These are phyloP conservation scores for Cettia cetti DNA, from an alignment of 2,113 vertebrate species.

Conservation along the genomic window DNA sequence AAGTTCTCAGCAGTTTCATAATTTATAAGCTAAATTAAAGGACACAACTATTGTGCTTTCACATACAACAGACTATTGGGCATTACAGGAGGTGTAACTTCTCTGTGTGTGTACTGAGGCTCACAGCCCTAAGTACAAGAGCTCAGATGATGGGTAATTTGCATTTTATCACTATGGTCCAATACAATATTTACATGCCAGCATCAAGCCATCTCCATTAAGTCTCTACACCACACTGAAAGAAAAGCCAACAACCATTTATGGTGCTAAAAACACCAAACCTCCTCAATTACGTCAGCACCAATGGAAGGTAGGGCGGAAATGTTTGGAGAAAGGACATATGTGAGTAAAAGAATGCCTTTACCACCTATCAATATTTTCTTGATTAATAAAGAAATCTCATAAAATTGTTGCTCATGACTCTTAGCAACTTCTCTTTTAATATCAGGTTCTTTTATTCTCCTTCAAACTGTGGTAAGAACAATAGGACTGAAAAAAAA, in stretches of 20 bases:
- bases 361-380: neutral
- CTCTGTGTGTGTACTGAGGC: neutral
- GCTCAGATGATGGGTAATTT: neutral
- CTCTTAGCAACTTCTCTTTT: neutral
- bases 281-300: neutral
- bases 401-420: neutral
- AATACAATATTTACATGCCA: neutral
- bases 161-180: neutral
- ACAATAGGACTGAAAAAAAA: neutral
- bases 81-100: neutral
- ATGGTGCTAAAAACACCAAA: neutral
- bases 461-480: neutral
- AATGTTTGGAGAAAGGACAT: neutral
- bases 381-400: neutral
- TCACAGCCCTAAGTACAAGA: neutral
- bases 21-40: neutral
- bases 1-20: neutral
- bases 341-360: neutral
- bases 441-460: neutral
- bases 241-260: neutral
- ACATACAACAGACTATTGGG: neutral
- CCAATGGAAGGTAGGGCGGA: neutral
- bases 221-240: neutral
- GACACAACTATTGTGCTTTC: neutral
- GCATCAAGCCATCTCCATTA: neutral